Evolutionary conservation across 2,113 vertebrate genomes (phyloP), one percentile per base, ranked within the genome.

Genomic region (Cygnus buccinator): DNA sequence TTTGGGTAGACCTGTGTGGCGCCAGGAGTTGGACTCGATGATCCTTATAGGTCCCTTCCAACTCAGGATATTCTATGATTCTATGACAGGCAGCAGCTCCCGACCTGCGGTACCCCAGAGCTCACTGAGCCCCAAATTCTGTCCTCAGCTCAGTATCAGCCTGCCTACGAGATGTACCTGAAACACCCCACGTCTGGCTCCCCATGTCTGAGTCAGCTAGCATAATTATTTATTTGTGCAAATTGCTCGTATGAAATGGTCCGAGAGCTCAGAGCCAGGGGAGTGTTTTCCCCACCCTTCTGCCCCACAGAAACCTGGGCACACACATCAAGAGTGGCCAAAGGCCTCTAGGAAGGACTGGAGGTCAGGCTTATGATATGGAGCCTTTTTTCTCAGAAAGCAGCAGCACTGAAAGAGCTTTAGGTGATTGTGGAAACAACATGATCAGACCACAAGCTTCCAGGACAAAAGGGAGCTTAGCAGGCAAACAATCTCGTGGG

Each of bases 381-480:
- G 22, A 14, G 17, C 52, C 81, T 76, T 87, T 84, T 65, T 62
- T 62, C 74, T 87, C 9, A 2, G 57, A 89, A 87, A 93, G 39
- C n/a, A 91, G 61, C 62, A 82, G 46, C 46, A 25, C 74, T 83
- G 46, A 93, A 96, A 94, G 58, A 52, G 19, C 71, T 71, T 76
- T 22, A 59, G 68, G 78, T 58, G 43, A 14, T 2, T 94, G 84
- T 94, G 90, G 95, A 92, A 96, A 85, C 58, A 87, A 76, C 78
- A 17, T 11, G 58, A 97, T 82, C 58, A 79, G 81, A 84, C 31
- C 59, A 80, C 73, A 90, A 95, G 61, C 89, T 94, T 55, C 52
- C 17, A 63, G 65, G 52, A 94, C 89, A 97, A 94, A 96, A 72
- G 71, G 28, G 48, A 59, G 75, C 58, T 97, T 97, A 91, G 70